A percentile compares a stretch with the other conserved stretches of the same genome.
These are phyloP conservation scores for Sitophilus oryzae DNA, from an alignment of 1,140 invertebrate species.

Conservation along the genomic window DNA sequence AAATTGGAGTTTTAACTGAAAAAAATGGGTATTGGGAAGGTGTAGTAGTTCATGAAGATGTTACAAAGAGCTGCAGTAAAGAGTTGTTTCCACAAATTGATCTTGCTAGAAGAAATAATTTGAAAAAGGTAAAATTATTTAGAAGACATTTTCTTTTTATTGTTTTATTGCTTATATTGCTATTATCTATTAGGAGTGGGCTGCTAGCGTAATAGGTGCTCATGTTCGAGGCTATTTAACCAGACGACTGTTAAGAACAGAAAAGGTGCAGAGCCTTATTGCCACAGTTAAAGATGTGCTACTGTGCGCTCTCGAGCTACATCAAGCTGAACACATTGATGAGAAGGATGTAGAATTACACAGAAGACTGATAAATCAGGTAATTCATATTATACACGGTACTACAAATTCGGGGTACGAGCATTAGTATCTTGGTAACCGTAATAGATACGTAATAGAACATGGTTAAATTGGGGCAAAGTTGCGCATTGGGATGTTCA, in stretches of 20 bases:
- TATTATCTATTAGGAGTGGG: slow-evolving; percentile 46
- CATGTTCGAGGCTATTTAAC: slow-evolving; percentile 72
- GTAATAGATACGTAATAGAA: too few relatives aligned
- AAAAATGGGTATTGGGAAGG: slow-evolving; percentile 21
- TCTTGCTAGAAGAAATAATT: slow-evolving; percentile 1
- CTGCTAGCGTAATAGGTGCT: slow-evolving; percentile 65
- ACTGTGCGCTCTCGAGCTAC: slow-evolving; percentile 66
- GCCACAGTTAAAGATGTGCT: slow-evolving; percentile 75
- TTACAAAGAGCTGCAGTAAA: slow-evolving; percentile 14
- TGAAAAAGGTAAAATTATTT: slow-evolving; percentile 8
- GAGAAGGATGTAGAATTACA: slow-evolving; percentile 59
- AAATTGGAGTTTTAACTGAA: slow-evolving; percentile 11
- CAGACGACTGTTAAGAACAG: slow-evolving; percentile 70
- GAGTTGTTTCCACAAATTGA: slow-evolving; percentile 24
- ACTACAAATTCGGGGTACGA: too few relatives aligned
- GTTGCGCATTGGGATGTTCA: too few relatives aligned
- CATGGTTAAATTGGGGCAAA: too few relatives aligned
- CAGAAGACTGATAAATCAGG: slow-evolving; percentile 57
- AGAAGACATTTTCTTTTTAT: not conserved
- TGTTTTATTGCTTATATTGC: not conserved
- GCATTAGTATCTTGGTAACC: too few relatives aligned
- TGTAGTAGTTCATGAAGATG: slow-evolving; percentile 21
- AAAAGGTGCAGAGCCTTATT: slow-evolving; percentile 71
- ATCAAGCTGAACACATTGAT: slow-evolving; percentile 58
- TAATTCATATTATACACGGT: slow-evolving; percentile 33